phyloP scores from a whole-genome alignment of 92 coral and sea anemone genomes.

The Actinostola sp. region DNA sequence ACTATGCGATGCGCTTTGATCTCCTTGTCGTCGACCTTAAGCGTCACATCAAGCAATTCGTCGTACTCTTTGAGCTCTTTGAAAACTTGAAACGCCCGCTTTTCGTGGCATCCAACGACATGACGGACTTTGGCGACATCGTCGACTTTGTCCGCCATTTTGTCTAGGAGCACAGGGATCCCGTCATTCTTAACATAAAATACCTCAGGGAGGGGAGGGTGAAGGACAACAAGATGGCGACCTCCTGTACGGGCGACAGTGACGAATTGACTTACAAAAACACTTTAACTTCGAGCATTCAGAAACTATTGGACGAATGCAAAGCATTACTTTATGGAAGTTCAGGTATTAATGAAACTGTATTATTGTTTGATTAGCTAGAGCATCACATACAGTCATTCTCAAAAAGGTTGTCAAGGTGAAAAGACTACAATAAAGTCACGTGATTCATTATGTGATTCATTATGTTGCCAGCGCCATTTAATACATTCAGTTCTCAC shows the following conservation, averaged over 20 bases:
- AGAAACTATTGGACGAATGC: constrained; percentile 34
- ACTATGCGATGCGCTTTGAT: constrained; percentile 84
- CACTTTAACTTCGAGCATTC: constrained; percentile 5
- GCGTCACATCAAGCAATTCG: constrained; percentile 82
- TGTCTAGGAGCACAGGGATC: constrained; percentile 23
- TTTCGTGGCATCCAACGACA: constrained; percentile 65
- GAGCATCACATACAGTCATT: not conserved
- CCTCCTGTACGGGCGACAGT: constrained; percentile 1
- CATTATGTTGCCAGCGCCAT: too few species aligned
- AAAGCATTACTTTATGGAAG: constrained; percentile 17
- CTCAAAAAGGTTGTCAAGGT: too few species aligned
- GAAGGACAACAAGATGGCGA: constrained; percentile 41
- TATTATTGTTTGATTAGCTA: not conserved
- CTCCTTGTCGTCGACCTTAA: constrained; percentile 70
- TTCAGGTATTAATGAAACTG: constrained; percentile 22
- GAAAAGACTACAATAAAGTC: too few species aligned
- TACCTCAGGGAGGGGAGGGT: not conserved
- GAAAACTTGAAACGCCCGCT: constrained; percentile 64
- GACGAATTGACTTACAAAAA: not conserved
- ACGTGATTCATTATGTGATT: too few species aligned
- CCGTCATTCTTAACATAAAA: not conserved
- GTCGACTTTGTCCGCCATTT: constrained; percentile 43
- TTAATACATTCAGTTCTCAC: too few species aligned
- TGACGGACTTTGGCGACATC: constrained; percentile 17
- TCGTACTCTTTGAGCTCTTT: constrained; percentile 78